Evolutionary conservation across 2,797 vertebrate genomes (phyloP).

Genomic region (Galaxias olidus): DNA sequence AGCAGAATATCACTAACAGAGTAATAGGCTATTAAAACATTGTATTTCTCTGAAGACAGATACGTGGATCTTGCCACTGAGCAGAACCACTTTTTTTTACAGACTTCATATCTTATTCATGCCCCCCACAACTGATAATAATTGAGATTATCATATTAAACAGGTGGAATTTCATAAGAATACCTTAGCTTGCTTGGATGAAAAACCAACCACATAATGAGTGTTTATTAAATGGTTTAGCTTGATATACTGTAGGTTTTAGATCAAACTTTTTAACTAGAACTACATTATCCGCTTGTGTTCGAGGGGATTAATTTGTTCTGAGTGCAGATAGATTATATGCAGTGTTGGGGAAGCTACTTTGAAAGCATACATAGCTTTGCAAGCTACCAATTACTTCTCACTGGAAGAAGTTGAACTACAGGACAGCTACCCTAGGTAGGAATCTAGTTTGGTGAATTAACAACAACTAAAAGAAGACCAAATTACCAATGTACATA

Average conservation of each 20-base stretch:
- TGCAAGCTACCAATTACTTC: conserved; percentile 25
- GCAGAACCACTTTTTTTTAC: conserved; percentile 73
- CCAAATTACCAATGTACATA: too few relatives aligned
- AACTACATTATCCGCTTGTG: neutral
- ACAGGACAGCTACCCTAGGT: conserved; percentile 17
- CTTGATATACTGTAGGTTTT: neutral
- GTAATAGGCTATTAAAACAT: conserved; percentile 83
- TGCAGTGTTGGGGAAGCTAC: too few relatives aligned
- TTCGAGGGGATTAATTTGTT: neutral
- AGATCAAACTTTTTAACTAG: neutral
- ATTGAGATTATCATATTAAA: conserved; percentile 79
- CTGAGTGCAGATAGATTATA: neutral
- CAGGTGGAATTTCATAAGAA: conserved; percentile 71
- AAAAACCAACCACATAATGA: conserved; percentile 47
- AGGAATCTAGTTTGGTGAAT: too few relatives aligned
- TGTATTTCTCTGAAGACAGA: conserved; percentile 76
- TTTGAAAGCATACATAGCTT: too few relatives aligned
- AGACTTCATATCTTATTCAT: conserved; percentile 65
- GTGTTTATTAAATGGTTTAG: conserved; percentile 52
- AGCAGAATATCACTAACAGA: conserved; percentile 88
- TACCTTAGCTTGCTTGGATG: conserved; percentile 50
- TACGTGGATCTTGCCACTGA: conserved; percentile 76
- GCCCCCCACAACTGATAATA: conserved; percentile 68
- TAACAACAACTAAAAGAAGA: too few relatives aligned
- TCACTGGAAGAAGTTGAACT: conserved; percentile 16